These are phyloP conservation scores for Dufourea novaeangliae DNA, from an alignment of 1,140 invertebrate genomes.

Conservation along the genomic window DNA sequence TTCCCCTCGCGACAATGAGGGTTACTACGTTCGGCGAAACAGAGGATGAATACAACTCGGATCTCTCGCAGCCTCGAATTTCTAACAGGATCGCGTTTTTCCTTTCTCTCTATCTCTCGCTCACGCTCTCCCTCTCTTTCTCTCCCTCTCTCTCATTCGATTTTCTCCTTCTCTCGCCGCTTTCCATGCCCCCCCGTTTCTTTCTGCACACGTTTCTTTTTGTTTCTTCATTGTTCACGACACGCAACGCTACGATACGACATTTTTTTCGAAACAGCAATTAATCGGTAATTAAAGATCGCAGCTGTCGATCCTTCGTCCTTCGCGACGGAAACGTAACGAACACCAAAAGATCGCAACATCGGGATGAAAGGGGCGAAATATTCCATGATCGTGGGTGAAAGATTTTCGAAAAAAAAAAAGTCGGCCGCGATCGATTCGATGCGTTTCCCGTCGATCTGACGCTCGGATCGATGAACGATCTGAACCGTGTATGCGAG, in stretches of 20 bases:
- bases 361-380: not conserved
- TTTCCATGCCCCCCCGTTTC: conserved; percentile 2
- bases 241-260: conserved; percentile 10
- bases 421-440: not conserved
- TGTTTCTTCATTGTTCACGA: no score
- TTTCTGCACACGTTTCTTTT: not conserved
- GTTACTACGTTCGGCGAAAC: not conserved
- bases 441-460: not conserved
- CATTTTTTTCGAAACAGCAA: conserved; percentile 4
- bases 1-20: not conserved
- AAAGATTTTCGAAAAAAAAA: conserved; percentile 8
- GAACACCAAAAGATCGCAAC: not conserved
- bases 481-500: conserved; percentile 48
- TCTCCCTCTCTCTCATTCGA: not conserved
- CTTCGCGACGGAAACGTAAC: conserved; percentile 22
- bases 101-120: not conserved
- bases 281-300: conserved; percentile 31
- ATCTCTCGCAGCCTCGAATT: conserved; percentile 3
- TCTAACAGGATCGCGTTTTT: conserved; percentile 5
- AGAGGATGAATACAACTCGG: not conserved
- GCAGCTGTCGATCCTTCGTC: conserved; percentile 1
- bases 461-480: conserved; percentile 19
- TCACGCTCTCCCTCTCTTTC: no score
- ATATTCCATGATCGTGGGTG: conserved; percentile 12
- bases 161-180: not conserved